Evolutionary conservation across 2,113 vertebrate genomes (phyloP), one percentile per base, ranked within the genome.

Genomic region (Stegastes partitus): DNA sequence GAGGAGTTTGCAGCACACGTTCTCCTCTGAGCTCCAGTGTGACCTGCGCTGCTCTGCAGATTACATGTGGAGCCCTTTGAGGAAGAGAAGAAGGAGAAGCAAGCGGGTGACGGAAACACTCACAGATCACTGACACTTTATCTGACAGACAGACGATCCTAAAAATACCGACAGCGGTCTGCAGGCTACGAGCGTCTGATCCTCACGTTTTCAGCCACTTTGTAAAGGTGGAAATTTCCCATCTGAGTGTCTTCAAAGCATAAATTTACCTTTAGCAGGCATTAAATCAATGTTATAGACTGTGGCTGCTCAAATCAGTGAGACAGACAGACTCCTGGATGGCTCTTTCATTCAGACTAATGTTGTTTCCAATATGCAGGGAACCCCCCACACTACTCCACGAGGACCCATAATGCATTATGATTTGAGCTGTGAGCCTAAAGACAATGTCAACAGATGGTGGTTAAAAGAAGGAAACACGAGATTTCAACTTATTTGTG

Each of bases 361-460:
- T 59, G 78, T 55, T 25, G 14, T n/a, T 16, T 57, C 57, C 76
- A 53, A 31, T 8, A 34, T 57, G 51, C 47, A 74, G 66, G 72
- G 66, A 56, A 65, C 8, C 71, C 59, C 69, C 69, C 51, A 26
- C 6, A 19, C 22, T 49, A 34, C 73, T 72, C 66, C 53, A 59
- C 19, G 9, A 71, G 39, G 34, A 69, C 54, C 58, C 64, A 66
- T 3, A 54, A 78, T 53, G 42, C 62, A 56, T 63, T 8, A 45
- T 31, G 22, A 62, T 39, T 22, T 54, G 28, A 68, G 57, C 37
- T 47, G 47, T 3, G 19, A 51, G 56, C 31, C 50, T 10, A n/a
- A 28, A 6, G 12, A 58, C 22, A 16, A 59, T 12, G 65, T 75
- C 77, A 90, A 84, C 78, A 82, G 68, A 77, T 77, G 68, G 69